Conservation (phyloP, 2,888 invertebrate species). For the Sepiola atlantica region DNA sequence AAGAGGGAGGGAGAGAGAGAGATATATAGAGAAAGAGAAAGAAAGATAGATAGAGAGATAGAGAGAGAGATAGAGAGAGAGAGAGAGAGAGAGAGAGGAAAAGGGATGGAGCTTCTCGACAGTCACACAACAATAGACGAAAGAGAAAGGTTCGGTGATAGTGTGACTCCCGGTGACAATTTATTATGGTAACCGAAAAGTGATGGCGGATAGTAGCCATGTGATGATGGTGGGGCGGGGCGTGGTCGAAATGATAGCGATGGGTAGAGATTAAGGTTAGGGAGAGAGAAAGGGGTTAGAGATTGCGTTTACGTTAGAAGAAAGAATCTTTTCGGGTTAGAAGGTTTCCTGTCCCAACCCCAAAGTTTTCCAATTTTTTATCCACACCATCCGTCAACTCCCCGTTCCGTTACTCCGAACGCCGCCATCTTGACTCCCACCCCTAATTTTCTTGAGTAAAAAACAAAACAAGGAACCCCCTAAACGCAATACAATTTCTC, state of each 20-base stretch:
- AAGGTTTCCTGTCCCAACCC: too few species aligned
- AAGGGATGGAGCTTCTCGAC: neutral
- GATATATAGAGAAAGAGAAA: too few species aligned
- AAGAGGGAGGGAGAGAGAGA: neutral
- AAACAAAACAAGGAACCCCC: too few species aligned
- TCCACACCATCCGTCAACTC: too few species aligned
- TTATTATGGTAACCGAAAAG: neutral
- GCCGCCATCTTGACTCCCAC: too few species aligned
- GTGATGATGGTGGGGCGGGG: too few species aligned
- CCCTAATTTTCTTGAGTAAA: too few species aligned
- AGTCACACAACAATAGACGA: neutral
- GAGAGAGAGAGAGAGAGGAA: neutral
- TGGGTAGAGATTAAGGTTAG: too few species aligned
- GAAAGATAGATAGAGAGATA: neutral
- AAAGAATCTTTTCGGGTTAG: neutral
- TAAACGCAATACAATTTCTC: too few species aligned
- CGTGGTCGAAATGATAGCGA: too few species aligned
- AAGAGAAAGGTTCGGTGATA: neutral
- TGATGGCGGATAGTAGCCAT: fast-evolving
- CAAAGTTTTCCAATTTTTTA: neutral
- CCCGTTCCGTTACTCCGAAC: too few species aligned
- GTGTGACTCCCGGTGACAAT: neutral
- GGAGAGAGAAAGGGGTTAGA: neutral
- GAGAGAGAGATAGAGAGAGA: neutral
- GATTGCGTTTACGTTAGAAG: neutral